These are phyloP conservation scores for Drosophila bunnanda DNA, from an alignment of 2,888 invertebrate genomes.

Conservation along the genomic window DNA sequence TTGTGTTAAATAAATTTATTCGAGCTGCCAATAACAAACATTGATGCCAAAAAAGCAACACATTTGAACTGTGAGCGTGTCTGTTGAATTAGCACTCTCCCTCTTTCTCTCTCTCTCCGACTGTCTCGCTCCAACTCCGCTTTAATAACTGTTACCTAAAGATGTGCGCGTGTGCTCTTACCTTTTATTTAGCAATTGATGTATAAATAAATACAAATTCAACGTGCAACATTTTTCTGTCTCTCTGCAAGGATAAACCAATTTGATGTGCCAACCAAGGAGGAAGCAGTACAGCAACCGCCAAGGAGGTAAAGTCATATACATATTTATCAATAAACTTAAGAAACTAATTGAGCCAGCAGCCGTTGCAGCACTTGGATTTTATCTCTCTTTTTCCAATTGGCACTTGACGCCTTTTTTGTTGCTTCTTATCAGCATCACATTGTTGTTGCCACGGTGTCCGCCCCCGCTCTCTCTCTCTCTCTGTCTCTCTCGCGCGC, in stretches of 20 bases:
- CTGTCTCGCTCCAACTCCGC: conserved; percentile 17
- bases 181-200: conserved; percentile 8
- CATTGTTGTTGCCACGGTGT: conserved; percentile 18
- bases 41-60: conserved; percentile 30
- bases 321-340: conserved; percentile 11
- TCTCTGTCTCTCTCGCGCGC: not conserved
- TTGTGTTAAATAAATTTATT: conserved; percentile 21
- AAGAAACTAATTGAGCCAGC: conserved; percentile 21
- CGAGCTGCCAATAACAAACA: conserved; percentile 19
- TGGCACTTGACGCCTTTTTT: conserved; percentile 6
- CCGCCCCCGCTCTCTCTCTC: conserved; percentile 3
- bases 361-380: not conserved
- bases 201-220: conserved; percentile 16
- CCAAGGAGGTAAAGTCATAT: conserved; percentile 26
- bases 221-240: not conserved
- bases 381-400: conserved; percentile 5
- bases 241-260: conserved; percentile 23
- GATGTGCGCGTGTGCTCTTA: conserved; percentile 28
- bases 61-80: conserved; percentile 3
- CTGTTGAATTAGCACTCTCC: conserved; percentile 28
- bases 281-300: conserved; percentile 34
- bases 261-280: conserved; percentile 53
- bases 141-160: conserved; percentile 4
- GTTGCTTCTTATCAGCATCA: conserved; percentile 33
- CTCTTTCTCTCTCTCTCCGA: conserved; percentile 10